Percentiles rank a stretch among this genome's conserved stretches.
Conservation (phyloP, 2,797 vertebrate species). For the Scomberomorus guttatus region DNA sequence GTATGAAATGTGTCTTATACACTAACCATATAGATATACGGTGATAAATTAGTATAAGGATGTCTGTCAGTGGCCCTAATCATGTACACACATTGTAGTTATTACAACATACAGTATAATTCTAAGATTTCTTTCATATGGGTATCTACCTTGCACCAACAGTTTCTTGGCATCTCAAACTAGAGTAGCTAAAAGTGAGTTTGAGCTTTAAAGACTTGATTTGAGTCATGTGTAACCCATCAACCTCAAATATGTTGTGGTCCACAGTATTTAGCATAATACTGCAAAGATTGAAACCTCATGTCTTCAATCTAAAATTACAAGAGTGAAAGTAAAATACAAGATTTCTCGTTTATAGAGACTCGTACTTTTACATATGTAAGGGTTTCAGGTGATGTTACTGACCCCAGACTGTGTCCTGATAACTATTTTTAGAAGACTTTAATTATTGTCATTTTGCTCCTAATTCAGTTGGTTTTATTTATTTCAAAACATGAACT, state of each 20-base stretch:
- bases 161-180: constrained; percentile 9
- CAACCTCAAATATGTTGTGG: constrained; percentile 51
- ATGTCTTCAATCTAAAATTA: constrained; percentile 55
- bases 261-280: constrained; percentile 29
- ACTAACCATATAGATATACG: neutral
- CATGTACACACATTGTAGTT: neutral
- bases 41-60: neutral
- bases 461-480: neutral
- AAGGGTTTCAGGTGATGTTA: neutral
- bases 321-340: constrained; percentile 27
- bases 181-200: constrained; percentile 25
- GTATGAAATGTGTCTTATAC: neutral
- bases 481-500: neutral
- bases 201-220: constrained; percentile 68
- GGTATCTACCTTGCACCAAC: neutral
- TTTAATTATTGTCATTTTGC: neutral
- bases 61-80: neutral
- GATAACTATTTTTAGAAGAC: neutral
- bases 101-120: neutral
- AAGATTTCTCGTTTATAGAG: neutral
- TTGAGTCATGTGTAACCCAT: constrained; percentile 73
- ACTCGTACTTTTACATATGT: neutral
- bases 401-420: too few species aligned
- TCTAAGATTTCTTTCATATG: neutral
- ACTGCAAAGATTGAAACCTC: constrained; percentile 60